These are phyloP conservation scores for Eurystomus gularis DNA, from an alignment of 2,113 vertebrate genomes.

Conservation along the genomic window DNA sequence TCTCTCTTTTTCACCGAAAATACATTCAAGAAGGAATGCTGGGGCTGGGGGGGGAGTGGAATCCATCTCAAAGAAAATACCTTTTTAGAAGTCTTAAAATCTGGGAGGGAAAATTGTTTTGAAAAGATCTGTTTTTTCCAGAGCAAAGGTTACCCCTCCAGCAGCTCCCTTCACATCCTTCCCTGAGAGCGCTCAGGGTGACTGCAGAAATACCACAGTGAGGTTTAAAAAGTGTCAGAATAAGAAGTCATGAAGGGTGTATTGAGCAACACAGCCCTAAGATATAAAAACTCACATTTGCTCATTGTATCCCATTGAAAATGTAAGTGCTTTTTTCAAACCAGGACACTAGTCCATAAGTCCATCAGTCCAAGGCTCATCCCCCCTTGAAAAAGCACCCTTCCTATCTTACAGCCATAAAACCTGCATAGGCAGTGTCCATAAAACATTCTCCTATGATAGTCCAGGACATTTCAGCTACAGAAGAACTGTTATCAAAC, in stretches of 20 bases:
- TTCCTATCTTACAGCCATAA: background rate
- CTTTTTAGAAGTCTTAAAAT: constrained; percentile 9
- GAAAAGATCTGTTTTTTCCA: background rate
- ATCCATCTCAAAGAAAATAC: constrained; percentile 25
- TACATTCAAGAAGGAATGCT: background rate
- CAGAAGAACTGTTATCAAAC: background rate
- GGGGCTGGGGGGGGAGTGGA: background rate
- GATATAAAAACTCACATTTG: background rate
- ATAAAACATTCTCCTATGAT: background rate
- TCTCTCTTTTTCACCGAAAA: constrained; percentile 15
- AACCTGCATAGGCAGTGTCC: background rate
- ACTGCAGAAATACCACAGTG: background rate
- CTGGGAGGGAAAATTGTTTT: background rate
- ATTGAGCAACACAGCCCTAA: background rate
- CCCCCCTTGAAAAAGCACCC: background rate
- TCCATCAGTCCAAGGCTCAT: background rate
- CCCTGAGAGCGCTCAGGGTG: fast-evolving
- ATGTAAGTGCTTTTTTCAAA: background rate
- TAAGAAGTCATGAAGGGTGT: background rate
- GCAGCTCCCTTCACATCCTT: background rate
- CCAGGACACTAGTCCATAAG: background rate
- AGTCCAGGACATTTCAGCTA: background rate
- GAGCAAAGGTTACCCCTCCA: background rate
- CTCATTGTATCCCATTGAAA: background rate
- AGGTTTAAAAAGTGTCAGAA: background rate